Conservation (phyloP, 2,113 vertebrate genomes). For the Psilopogon haemacephalus region DNA sequence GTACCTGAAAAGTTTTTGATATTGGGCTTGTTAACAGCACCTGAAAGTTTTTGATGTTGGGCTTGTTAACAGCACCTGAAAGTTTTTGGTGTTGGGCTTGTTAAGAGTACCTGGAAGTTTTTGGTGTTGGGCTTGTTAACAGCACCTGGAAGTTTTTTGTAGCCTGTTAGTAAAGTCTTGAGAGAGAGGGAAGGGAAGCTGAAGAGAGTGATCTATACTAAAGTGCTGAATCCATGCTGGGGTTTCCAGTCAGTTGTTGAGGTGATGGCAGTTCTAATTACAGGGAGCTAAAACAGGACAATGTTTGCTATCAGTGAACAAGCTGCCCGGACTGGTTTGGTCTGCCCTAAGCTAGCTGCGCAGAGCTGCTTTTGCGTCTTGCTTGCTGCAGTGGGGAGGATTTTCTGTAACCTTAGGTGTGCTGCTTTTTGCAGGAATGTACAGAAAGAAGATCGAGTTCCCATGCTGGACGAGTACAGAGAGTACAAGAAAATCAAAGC, state of each 20-base stretch:
- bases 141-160: background rate
- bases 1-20: background rate
- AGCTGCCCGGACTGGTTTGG: background rate
- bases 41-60: background rate
- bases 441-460: constrained; percentile 93
- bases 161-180: background rate
- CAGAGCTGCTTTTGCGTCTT: background rate
- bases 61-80: background rate
- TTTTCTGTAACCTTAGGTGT: background rate
- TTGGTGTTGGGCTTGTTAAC: no score
- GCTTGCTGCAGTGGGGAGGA: background rate
- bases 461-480: constrained; percentile 93
- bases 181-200: background rate
- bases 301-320: background rate
- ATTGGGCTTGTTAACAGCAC: background rate
- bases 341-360: background rate
- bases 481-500: constrained; percentile 98
- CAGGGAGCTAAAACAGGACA: background rate
- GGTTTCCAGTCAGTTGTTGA: background rate
- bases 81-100: background rate
- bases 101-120: background rate
- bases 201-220: background rate
- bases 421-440: constrained; percentile 79
- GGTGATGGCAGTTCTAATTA: background rate
- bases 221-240: background rate